Conservation (phyloP, 2,113 vertebrate species). For the Plecturocebus donacophilus region DNA sequence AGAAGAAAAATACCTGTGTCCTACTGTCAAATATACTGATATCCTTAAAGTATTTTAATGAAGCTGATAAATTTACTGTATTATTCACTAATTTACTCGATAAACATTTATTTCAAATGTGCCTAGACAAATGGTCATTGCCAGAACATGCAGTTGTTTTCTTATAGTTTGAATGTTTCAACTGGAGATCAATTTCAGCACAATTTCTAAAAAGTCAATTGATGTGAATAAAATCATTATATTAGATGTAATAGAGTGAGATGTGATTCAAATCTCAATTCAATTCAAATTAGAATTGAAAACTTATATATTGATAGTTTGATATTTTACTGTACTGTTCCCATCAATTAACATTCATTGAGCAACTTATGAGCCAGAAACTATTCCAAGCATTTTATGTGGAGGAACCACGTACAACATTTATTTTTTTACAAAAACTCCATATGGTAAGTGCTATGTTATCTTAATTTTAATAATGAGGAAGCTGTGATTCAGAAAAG, state of each 20-base stretch:
- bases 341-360: not conserved
- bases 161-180: not conserved
- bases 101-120: not conserved
- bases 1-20: not conserved
- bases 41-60: slow-evolving; percentile 21
- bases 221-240: not conserved
- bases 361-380: not conserved
- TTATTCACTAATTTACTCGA: not conserved
- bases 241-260: not conserved
- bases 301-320: not conserved
- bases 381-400: not conserved
- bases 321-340: not conserved
- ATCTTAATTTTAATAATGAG: not conserved
- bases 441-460: accelerated
- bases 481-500: not conserved
- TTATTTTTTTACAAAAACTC: not conserved
- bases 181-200: not conserved
- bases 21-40: not conserved
- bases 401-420: not conserved
- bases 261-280: not conserved
- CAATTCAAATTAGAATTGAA: not conserved
- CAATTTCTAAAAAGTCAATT: slow-evolving; percentile 25
- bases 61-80: not conserved
- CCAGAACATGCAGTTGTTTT: not conserved
- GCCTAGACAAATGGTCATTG: not conserved